Evolutionary conservation across 2,888 invertebrate species (phyloP).

Genomic region (Apamea epomidion): DNA sequence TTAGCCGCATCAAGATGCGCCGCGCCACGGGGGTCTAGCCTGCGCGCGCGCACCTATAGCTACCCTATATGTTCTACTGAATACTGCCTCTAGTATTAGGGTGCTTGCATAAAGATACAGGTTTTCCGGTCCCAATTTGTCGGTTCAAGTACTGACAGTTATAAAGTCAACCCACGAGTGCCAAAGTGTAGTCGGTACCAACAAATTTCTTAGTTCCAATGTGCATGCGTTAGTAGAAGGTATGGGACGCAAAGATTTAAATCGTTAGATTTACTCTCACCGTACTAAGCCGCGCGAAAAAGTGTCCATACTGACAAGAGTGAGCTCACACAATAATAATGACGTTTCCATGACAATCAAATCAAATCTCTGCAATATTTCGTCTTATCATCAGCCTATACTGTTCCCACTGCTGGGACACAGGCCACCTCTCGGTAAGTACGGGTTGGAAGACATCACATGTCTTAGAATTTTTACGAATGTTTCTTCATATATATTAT

Average conservation of each 20-base stretch:
- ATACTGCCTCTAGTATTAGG: slow-evolving; percentile 25
- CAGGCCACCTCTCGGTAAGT: too few species aligned
- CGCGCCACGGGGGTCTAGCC: slow-evolving; percentile 82
- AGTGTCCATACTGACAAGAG: not conserved
- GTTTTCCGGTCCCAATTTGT: not conserved
- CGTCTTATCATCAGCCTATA: too few species aligned
- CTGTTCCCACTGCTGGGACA: too few species aligned
- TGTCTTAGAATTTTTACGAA: too few species aligned
- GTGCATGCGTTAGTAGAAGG: not conserved
- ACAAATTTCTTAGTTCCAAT: not conserved
- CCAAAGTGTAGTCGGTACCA: not conserved
- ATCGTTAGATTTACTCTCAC: not conserved
- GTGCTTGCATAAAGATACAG: not conserved
- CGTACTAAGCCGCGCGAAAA: not conserved
- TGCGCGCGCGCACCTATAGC: slow-evolving; percentile 61
- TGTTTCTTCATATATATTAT: too few species aligned
- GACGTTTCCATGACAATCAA: not conserved
- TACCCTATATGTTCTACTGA: slow-evolving; percentile 52
- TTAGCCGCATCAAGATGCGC: slow-evolving; percentile 87
- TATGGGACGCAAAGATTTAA: not conserved
- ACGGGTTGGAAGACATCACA: too few species aligned
- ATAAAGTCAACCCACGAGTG: not conserved
- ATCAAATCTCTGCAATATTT: not conserved
- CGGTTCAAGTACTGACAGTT: not conserved
- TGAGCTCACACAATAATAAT: not conserved